Evolutionary conservation across 2,797 vertebrate species (phyloP), one percentile per base, ranked within the genome.

Genomic region (Valencia hispanica): DNA sequence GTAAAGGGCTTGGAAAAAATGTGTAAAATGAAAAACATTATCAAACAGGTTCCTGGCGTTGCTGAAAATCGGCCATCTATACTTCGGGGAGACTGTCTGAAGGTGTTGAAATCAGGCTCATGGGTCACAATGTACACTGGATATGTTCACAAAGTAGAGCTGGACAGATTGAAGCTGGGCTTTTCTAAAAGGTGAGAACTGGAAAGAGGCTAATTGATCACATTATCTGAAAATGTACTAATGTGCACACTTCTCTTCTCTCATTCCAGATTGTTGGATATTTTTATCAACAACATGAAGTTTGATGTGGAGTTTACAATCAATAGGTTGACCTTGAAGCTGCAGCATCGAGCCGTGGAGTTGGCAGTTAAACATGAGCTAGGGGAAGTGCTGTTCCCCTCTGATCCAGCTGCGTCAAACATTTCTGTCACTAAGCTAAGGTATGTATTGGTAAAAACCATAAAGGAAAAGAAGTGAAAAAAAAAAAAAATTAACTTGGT

Each of bases 281-380:
- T 10, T 10, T 98, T 98, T 82, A 83, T 96, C 79, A 65, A 85
- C 22, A 95, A 96, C 9, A 91, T 97, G 94, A 96, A 86, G 86
- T 98, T 98, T 17, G 86, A 98, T 0, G 97, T 99, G 88, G 96
- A 96, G 84, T 99, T 99, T 81, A 98, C 96, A n/a, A 90, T 98
- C 92, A 97, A 86, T 91, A 96, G 96, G 47, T 94, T 95, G 85
- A 94, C 96, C 0, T 78, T 98, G 89, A 96, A 80, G 77, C 88
- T 96, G 39, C 96, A 97, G 90, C 97, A 98, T 75, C 95, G 97
- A 0, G 97, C 98, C 0, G 89, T 94, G 61, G 82, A 86, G 8
- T 81, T 98, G 88, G 96, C 95, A 0, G 59, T 48, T 17, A 68
- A 73, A 48, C 84, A 68, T 1, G 22, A 70, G 5, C 92, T 99